phyloP scores from a whole-genome alignment of 2,888 invertebrate genomes.

The Rugalucina vietnamica region DNA sequence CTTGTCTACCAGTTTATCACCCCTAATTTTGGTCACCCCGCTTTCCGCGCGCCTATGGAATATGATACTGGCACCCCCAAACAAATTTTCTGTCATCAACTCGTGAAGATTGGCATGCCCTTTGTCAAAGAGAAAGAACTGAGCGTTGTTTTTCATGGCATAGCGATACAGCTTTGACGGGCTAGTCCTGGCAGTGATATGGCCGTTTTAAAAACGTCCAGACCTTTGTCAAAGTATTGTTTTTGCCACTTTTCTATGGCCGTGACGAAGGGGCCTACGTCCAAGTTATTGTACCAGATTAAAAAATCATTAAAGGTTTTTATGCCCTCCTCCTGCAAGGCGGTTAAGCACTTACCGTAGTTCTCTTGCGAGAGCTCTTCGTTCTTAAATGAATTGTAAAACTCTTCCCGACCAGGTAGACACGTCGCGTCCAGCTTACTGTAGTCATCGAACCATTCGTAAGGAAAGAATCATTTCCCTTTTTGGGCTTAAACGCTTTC shows the following conservation, averaged over 20 bases:
- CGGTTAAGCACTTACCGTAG: neutral
- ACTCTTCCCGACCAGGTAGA: slow-evolving; percentile 12
- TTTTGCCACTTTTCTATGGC: neutral
- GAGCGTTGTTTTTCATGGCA: neutral
- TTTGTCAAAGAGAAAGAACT: neutral
- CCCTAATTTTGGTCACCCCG: slow-evolving; percentile 6
- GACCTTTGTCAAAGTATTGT: neutral
- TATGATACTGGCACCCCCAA: slow-evolving; percentile 1
- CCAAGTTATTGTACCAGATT: neutral
- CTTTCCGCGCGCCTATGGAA: slow-evolving; percentile 7
- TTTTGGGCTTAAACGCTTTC: neutral
- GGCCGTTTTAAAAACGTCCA: slow-evolving; percentile 12
- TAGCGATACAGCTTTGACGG: neutral
- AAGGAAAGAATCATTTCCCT: slow-evolving; percentile 17
- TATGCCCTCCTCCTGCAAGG: neutral
- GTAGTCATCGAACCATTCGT: slow-evolving; percentile 3
- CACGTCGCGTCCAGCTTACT: neutral
- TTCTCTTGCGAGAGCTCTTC: neutral
- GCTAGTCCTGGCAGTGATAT: slow-evolving; percentile 17
- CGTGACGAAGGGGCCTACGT: neutral
- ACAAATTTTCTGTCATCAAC: neutral
- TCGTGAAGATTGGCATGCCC: slow-evolving; percentile 5
- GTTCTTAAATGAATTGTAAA: slow-evolving; percentile 5
- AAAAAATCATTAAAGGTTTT: neutral
- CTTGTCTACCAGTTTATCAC: neutral